Conservation (phyloP, 1,140 invertebrate genomes). For the Drosophila lacertosa region DNA sequence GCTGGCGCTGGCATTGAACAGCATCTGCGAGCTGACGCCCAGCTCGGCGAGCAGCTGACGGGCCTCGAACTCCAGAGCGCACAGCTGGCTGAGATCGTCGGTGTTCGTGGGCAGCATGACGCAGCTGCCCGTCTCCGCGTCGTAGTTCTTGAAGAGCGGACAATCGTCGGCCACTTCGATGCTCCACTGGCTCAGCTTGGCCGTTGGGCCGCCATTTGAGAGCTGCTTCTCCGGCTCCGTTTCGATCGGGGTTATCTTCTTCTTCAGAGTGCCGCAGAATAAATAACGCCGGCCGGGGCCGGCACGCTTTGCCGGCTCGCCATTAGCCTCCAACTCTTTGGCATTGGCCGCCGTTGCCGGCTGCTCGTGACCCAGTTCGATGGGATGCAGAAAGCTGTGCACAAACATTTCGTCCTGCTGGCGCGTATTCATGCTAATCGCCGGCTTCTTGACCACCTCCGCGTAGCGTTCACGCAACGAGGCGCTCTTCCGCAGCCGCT, state of each 20-base stretch:
- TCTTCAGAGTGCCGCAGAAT: constrained; percentile 77
- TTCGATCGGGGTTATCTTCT: constrained; percentile 82
- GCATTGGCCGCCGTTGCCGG: constrained; percentile 22
- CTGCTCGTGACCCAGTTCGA: constrained; percentile 65
- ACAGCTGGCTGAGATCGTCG: constrained; percentile 80
- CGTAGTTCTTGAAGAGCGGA: constrained; percentile 83
- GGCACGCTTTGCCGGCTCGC: constrained; percentile 44
- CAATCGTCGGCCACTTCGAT: constrained; percentile 75
- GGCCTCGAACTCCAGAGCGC: constrained; percentile 83
- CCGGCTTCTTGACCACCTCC: constrained; percentile 79
- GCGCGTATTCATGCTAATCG: constrained; percentile 81
- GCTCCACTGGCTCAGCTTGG: constrained; percentile 72
- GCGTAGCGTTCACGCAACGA: constrained; percentile 83
- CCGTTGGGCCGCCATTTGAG: constrained; percentile 52
- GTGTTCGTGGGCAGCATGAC: constrained; percentile 84
- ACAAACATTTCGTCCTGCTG: constrained; percentile 78
- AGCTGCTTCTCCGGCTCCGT: constrained; percentile 74
- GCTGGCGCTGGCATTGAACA: constrained; percentile 77
- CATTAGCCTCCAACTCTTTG: constrained; percentile 50
- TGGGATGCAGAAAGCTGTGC: constrained; percentile 80
- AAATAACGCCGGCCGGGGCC: constrained; percentile 59
- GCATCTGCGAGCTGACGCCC: constrained; percentile 83
- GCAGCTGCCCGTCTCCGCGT: constrained; percentile 83
- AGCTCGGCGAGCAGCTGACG: constrained; percentile 83
- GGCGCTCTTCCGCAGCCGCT: constrained; percentile 77